Conservation (phyloP, 2,113 vertebrate species). For the Xyrauchen texanus region DNA sequence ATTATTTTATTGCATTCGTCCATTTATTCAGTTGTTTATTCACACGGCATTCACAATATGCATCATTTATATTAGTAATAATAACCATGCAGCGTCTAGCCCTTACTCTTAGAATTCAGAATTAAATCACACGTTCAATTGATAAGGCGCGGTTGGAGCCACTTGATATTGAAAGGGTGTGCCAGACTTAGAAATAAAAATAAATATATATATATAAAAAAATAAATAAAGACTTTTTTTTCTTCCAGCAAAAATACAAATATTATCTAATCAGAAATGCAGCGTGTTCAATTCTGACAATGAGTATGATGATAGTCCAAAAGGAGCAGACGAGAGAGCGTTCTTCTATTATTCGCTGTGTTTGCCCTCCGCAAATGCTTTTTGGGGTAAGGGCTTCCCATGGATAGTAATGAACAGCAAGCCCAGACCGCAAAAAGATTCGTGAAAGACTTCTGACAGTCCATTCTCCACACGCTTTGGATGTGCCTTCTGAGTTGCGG, state of each 20-base stretch:
- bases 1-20: conserved; percentile 30
- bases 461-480: conserved; percentile 11
- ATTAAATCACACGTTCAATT: conserved; percentile 29
- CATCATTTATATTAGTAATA: background rate
- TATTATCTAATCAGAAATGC: background rate
- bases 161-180: conserved; percentile 26
- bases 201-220: background rate
- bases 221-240: background rate
- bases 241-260: background rate
- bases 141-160: conserved; percentile 37
- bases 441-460: conserved; percentile 82
- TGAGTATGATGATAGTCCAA: conserved; percentile 17
- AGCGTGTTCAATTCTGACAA: conserved; percentile 16
- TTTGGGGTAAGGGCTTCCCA: conserved; percentile 99
- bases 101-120: conserved; percentile 1
- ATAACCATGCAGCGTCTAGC: background rate
- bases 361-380: conserved; percentile 93
- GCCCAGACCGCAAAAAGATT: conserved; percentile 99
- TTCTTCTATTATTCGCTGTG: conserved; percentile 54
- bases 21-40: conserved; percentile 9
- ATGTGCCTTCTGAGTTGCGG: conserved; percentile 42
- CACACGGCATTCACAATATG: conserved; percentile 1
- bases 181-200: conserved; percentile 1
- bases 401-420: conserved; percentile 93
- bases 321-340: conserved; percentile 18